These are phyloP conservation scores for Globodera ellingtonae DNA, from an alignment of 1,140 invertebrate species.

Conservation along the genomic window DNA sequence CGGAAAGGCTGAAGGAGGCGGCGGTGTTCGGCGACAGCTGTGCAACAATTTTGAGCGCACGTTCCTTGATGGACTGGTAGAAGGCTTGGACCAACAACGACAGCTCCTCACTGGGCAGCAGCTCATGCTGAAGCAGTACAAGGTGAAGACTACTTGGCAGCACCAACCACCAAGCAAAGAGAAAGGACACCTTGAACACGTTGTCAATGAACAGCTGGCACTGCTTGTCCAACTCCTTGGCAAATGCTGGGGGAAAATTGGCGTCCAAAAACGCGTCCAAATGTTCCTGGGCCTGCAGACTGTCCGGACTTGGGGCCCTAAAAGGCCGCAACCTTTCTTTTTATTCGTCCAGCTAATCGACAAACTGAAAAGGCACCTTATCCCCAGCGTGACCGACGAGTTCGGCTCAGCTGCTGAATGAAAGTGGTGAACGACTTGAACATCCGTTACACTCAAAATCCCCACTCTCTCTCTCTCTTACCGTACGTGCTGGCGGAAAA, in stretches of 20 bases:
- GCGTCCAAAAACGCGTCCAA: constrained; percentile 34
- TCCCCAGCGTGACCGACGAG: not conserved
- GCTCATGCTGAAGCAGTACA: constrained; percentile 35
- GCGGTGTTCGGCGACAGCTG: too few species aligned
- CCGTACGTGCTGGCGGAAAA: constrained; percentile 23
- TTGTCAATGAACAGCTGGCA: constrained; percentile 49
- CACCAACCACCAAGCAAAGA: constrained; percentile 8
- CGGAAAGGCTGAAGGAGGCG: constrained; percentile 19
- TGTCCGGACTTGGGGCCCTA: constrained; percentile 50
- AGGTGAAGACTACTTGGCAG: not conserved
- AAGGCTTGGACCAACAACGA: constrained; percentile 87
- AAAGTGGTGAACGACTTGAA: constrained; percentile 9
- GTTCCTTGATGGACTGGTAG: constrained; percentile 79
- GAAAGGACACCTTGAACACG: constrained; percentile 32
- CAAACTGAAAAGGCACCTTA: not conserved
- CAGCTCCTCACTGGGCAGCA: constrained; percentile 78
- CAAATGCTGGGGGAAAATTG: constrained; percentile 35
- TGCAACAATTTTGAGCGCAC: constrained; percentile 24
- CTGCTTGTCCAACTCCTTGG: constrained; percentile 48
- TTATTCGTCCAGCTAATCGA: not conserved
- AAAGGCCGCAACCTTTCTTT: not conserved
- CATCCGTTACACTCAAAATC: too few species aligned
- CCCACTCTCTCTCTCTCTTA: not conserved
- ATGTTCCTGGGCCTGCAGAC: constrained; percentile 30
- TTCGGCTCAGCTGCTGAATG: not conserved